Conservation (phyloP, 2,888 invertebrate species). For the Chrysodeixis includens region DNA sequence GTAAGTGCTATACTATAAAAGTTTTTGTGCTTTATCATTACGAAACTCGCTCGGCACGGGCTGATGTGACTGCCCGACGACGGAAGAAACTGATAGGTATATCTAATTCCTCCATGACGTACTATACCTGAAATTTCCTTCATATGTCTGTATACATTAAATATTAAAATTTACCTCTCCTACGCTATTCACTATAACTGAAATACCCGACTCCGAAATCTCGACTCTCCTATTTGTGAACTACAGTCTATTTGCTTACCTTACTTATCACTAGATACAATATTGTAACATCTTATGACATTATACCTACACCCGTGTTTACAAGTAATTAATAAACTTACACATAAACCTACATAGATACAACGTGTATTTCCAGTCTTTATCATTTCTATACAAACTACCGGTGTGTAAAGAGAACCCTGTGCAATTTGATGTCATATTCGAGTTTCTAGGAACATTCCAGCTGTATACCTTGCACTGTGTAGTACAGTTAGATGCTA, state of each 20-base stretch:
- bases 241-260: background rate
- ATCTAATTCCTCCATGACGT: too few species aligned
- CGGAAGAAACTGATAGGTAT: too few species aligned
- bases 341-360: background rate
- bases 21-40: too few species aligned
- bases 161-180: too few species aligned
- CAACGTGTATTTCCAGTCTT: background rate
- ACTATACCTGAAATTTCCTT: too few species aligned
- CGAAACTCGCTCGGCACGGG: too few species aligned
- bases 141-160: too few species aligned
- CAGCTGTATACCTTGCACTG: background rate
- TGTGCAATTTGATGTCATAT: constrained; percentile 26
- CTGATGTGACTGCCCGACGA: too few species aligned
- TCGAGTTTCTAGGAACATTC: constrained; percentile 24
- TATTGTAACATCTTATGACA: background rate
- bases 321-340: background rate
- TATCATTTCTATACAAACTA: background rate
- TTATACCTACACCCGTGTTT: background rate
- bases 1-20: background rate
- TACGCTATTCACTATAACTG: too few species aligned
- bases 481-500: background rate
- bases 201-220: too few species aligned
- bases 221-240: background rate
- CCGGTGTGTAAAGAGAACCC: background rate
- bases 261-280: constrained; percentile 1